Base-by-base conservation (phyloP, 2,888 invertebrate genomes). In the Synanthedon tipuliformis region DNA sequence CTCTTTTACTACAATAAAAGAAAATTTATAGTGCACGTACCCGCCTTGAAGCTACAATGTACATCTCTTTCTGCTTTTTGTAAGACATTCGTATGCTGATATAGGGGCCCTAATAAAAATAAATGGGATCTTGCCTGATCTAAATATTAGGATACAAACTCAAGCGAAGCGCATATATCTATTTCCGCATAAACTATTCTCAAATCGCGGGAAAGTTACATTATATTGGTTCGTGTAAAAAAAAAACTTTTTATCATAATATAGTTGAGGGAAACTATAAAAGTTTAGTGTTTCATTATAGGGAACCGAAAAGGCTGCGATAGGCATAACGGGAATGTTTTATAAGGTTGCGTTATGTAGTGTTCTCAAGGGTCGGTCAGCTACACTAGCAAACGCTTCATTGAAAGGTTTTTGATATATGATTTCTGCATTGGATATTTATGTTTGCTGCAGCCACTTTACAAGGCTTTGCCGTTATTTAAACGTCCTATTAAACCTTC, bases 21-120 rank as follows among this genome's bases (percentile, higher is more conserved):
- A 52, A 57, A 69, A 69, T 70, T 66, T 69, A 71, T 68, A 53
- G 66, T 61, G 57, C 57, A 53, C 56, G 56, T 57, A 60, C 60
- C 61, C 63, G 62, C 61, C 63, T 61, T 54, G 59, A 53, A 65
- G 63, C 59, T 62, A 56, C 61, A 62, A 57, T 64, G 60, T 66
- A 66, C 66, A 63, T 71, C 66, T 69, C 69, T 68, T 71, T 69
- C 65, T 65, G 61, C 68, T 69, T 71, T 72, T 73, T 73, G 69
- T 68, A 62, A 66, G 61, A 71, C 75, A 80, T 80, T 80, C 65
- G 72, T 78, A 79, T 80, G 78, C 78, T 77, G 78, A 79, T 79
- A 74, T 63, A 68, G 68, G 65, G 60, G 62, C 71, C 73, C 70
- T 74, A 77, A 80, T 79, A 81, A 80, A 81, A 79, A 78, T 70